These are phyloP conservation scores for Morpho deidamia DNA, from an alignment of 2,888 invertebrate species.

Conservation along the genomic window DNA sequence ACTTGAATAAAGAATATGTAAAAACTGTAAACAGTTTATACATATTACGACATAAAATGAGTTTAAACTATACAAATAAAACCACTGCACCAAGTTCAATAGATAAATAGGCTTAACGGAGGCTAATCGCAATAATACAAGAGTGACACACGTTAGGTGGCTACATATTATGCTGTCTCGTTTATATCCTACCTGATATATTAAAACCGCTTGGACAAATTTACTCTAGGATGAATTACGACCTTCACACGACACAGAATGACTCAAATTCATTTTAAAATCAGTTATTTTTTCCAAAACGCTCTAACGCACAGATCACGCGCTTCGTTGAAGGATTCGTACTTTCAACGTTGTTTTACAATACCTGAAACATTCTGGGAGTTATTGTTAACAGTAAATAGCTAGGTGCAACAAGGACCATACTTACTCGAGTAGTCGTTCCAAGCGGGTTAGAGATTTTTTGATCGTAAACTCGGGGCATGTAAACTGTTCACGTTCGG, in stretches of 20 bases:
- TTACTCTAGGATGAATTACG: slow-evolving; percentile 40
- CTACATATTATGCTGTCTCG: slow-evolving; percentile 9
- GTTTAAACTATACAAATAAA: not conserved
- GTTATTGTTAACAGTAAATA: not conserved
- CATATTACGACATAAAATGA: slow-evolving; percentile 11
- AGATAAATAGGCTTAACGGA: slow-evolving; percentile 20
- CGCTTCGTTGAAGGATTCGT: slow-evolving; percentile 23
- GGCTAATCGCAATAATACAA: slow-evolving; percentile 12
- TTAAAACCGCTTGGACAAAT: slow-evolving; percentile 54
- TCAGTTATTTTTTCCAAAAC: slow-evolving; percentile 27
- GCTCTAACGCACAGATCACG: slow-evolving; percentile 32
- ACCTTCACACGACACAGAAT: slow-evolving; percentile 33
- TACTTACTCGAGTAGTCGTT: slow-evolving; percentile 9
- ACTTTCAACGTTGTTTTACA: slow-evolving; percentile 20
- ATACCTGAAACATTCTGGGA: slow-evolving; percentile 10
- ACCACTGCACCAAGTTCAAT: not conserved
- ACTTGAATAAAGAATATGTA: too few relatives aligned
- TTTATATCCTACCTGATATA: slow-evolving; percentile 51
- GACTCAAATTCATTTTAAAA: slow-evolving; percentile 32
- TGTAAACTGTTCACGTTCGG: slow-evolving; percentile 28
- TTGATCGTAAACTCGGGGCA: slow-evolving; percentile 15
- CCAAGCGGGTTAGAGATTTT: not conserved
- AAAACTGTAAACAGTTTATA: too few relatives aligned
- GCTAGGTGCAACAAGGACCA: not conserved
- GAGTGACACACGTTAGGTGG: slow-evolving; percentile 6